Percentiles rank a stretch among this genome's conserved stretches.
phyloP scores from a whole-genome alignment of 2,113 vertebrate species.

The Gallinago jamesoni region DNA sequence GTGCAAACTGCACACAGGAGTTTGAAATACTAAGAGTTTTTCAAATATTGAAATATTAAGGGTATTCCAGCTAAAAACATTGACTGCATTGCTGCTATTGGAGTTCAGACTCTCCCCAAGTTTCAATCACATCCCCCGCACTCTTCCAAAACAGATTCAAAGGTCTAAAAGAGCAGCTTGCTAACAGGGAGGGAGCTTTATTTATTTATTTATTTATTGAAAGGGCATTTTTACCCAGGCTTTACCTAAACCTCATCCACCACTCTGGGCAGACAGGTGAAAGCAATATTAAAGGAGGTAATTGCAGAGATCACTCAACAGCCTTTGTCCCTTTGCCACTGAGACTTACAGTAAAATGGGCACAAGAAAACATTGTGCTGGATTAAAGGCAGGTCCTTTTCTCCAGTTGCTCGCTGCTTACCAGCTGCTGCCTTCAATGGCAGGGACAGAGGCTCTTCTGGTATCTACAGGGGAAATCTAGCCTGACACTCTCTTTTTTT shows the following conservation, averaged over 20 bases:
- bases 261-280: slow-evolving; percentile 83
- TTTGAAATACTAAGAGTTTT: too few species aligned
- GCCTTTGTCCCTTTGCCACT: slow-evolving; percentile 86
- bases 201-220: slow-evolving; percentile 66
- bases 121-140: slow-evolving; percentile 49
- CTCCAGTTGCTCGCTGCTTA: slow-evolving; percentile 82
- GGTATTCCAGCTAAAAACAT: not conserved
- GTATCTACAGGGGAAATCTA: slow-evolving; percentile 77
- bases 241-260: slow-evolving; percentile 83
- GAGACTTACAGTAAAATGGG: slow-evolving; percentile 82
- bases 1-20: not conserved
- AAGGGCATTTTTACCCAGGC: slow-evolving; percentile 77
- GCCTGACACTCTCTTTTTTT: slow-evolving; percentile 36
- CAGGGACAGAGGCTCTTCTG: slow-evolving; percentile 67
- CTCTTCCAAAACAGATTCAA: slow-evolving; percentile 68
- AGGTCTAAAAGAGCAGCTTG: slow-evolving; percentile 54
- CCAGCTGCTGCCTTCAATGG: slow-evolving; percentile 86
- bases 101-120: slow-evolving; percentile 33
- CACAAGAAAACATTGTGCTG: slow-evolving; percentile 78
- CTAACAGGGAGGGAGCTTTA: slow-evolving; percentile 30
- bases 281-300: slow-evolving; percentile 92
- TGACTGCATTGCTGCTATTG: not conserved
- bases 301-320: slow-evolving; percentile 95
- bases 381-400: slow-evolving; percentile 79
- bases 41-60: not conserved